phyloP scores from a whole-genome alignment of 2,888 invertebrate species.

The Heliconius charithonia region DNA sequence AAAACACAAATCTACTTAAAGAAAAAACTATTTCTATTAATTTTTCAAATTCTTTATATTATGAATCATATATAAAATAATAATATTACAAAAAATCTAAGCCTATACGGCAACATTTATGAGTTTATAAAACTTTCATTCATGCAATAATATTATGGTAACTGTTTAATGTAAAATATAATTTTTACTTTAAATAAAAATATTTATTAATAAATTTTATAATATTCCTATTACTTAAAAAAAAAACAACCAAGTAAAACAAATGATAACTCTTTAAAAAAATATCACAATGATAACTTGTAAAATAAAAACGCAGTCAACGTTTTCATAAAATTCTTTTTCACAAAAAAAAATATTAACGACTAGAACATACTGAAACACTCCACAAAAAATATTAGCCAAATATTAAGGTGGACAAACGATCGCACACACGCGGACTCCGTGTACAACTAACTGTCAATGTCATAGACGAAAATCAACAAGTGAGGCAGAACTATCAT shows the following conservation, averaged over 20 bases:
- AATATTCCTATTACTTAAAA: too few species aligned
- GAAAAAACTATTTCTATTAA: too few species aligned
- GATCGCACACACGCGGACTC: constrained; percentile 60
- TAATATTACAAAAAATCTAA: neutral
- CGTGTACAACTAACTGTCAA: constrained; percentile 64
- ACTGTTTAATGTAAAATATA: neutral
- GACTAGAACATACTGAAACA: neutral
- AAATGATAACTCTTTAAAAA: neutral
- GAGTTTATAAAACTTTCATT: neutral
- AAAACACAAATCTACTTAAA: too few species aligned
- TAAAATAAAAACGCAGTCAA: neutral
- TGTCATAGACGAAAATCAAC: constrained; percentile 53
- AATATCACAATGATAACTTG: neutral
- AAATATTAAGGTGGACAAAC: constrained; percentile 54
- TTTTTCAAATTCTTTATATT: too few species aligned
- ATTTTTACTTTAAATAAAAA: neutral
- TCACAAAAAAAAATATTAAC: neutral
- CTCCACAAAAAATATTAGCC: neutral
- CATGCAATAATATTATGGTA: neutral
- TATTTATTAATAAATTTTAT: neutral
- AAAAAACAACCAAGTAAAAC: too few species aligned
- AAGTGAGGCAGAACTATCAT: constrained; percentile 37
- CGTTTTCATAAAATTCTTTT: neutral
- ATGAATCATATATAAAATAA: neutral
- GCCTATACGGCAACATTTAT: neutral